Evolutionary conservation across 2,888 invertebrate species (phyloP).

Genomic region (Athrips mouffetella): DNA sequence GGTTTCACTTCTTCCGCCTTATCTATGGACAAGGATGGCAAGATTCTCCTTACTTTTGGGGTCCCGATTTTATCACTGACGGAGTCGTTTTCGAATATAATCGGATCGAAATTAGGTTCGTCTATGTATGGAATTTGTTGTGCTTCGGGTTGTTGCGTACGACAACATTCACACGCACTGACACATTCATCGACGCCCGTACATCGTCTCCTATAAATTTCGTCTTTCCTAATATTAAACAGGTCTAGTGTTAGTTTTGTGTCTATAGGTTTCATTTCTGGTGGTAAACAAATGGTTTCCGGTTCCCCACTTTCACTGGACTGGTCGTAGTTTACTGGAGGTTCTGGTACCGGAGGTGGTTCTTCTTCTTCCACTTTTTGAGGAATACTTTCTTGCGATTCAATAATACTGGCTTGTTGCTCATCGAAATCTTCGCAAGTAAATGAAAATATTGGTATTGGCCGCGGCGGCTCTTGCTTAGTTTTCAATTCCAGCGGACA

Average conservation of each 20-base stretch:
- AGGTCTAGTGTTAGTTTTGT: constrained; percentile 60
- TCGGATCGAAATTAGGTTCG: constrained; percentile 64
- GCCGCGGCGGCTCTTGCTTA: constrained; percentile 35
- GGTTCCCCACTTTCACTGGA: constrained; percentile 58
- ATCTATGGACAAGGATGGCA: constrained; percentile 65
- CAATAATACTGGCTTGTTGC: constrained; percentile 32
- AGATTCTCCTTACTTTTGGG: constrained; percentile 64
- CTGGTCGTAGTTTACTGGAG: constrained; percentile 46
- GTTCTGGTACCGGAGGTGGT: constrained; percentile 49
- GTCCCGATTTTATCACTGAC: constrained; percentile 49
- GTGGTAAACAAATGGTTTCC: constrained; percentile 53
- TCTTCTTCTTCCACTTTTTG: constrained; percentile 28
- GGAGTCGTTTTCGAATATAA: constrained; percentile 65
- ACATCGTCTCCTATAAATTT: constrained; percentile 49
- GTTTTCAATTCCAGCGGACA: constrained; percentile 52
- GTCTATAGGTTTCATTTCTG: constrained; percentile 64
- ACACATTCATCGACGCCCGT: constrained; percentile 64
- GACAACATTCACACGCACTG: constrained; percentile 69
- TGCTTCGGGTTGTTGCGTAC: constrained; percentile 64
- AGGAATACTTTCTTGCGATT: constrained; percentile 30
- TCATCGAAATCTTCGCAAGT: constrained; percentile 69
- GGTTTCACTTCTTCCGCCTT: constrained; percentile 50
- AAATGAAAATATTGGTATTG: constrained; percentile 66
- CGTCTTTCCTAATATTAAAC: constrained; percentile 46
- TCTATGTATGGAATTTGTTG: constrained; percentile 69